Base-by-base conservation (phyloP, 2,113 vertebrate genomes). In the Ophthalmolycus amberensis region DNA sequence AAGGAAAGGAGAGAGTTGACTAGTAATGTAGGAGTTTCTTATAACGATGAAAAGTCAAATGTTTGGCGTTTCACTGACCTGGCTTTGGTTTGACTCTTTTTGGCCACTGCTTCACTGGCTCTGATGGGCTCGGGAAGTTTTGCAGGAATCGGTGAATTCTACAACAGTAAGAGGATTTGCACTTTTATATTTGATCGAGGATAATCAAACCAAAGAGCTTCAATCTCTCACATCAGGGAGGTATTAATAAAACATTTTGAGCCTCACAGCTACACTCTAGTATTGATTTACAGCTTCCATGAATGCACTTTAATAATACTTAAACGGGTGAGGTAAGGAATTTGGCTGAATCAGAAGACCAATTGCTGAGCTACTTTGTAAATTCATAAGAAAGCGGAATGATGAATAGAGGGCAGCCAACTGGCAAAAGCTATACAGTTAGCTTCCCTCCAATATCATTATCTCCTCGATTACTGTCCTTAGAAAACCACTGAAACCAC, bases 61-160 rank as follows among this genome's bases (percentile, higher is more conserved):
- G 1, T 22, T 75, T 64, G 20, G 32, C 64, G 60, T 38, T 32
- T 27, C 25, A 75, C 92, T 95, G 85, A 99, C 98, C 98, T 98
- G 94, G 98, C 96, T 96, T 99, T 99, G 80, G 96, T 96, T 80
- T 98, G 98, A 92, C 94, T 99, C 94, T 99, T 99, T 95, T 98
- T 99, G 82, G 96, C 97, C 91, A 98, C 96, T 80, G 97, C 98
- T 93, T 99, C 98, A 74, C 98, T 99, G 37, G 97, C 96, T 97
- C 96, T 96, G 83, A 99, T 95, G 16, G 98, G 97, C 80, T 99
- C 98, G 60, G 98, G 97, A 81, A 99, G 98, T 87, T 97, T 99
- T 82, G 95, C 75, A 78, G 98, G 98, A 92, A 99, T 97, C 32
- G 94, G 89, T 76, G 94, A 96, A 88, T 97, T 99, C 98, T 99